phyloP scores from a whole-genome alignment of 2,888 invertebrate genomes.

The Hypselothyrea guttata region DNA sequence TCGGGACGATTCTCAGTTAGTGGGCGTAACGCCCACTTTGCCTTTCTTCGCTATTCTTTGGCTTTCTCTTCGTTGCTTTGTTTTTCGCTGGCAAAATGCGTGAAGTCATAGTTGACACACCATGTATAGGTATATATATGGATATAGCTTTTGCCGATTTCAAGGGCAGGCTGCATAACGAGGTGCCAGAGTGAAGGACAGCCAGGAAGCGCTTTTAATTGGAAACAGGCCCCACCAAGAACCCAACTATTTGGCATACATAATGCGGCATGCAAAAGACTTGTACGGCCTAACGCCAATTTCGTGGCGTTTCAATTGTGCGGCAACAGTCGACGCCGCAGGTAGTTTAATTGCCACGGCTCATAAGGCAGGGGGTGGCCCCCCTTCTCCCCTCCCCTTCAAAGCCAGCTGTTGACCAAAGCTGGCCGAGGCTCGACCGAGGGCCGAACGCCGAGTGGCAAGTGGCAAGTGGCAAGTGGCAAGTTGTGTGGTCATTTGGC shows the following conservation, averaged over 20 bases:
- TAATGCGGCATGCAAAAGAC: slow-evolving; percentile 50
- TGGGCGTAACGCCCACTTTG: slow-evolving; percentile 3
- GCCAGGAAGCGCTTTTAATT: slow-evolving; percentile 61
- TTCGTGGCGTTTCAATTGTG: slow-evolving; percentile 53
- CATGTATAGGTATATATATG: slow-evolving; percentile 7
- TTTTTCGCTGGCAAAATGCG: slow-evolving; percentile 57
- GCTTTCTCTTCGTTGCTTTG: too few species aligned
- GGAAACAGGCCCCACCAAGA: slow-evolving; percentile 50
- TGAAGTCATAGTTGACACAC: slow-evolving; percentile 68
- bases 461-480: too few species aligned
- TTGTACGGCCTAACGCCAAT: slow-evolving; percentile 21
- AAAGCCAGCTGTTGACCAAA: slow-evolving; percentile 42
- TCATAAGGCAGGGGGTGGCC: neutral
- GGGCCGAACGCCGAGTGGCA: slow-evolving; percentile 37
- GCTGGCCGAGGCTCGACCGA: slow-evolving; percentile 48
- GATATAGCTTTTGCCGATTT: slow-evolving; percentile 30
- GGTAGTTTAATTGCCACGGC: neutral
- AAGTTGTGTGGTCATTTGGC: slow-evolving; percentile 81
- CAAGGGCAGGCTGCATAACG: slow-evolving; percentile 34
- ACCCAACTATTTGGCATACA: slow-evolving; percentile 44
- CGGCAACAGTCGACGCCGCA: slow-evolving; percentile 41
- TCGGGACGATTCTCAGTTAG: slow-evolving; percentile 25
- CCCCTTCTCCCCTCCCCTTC: neutral
- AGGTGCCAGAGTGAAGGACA: slow-evolving; percentile 19
- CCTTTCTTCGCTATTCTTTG: slow-evolving; percentile 54